phyloP scores from a whole-genome alignment of 2,888 invertebrate species.

The Liposcelis brunnea region DNA sequence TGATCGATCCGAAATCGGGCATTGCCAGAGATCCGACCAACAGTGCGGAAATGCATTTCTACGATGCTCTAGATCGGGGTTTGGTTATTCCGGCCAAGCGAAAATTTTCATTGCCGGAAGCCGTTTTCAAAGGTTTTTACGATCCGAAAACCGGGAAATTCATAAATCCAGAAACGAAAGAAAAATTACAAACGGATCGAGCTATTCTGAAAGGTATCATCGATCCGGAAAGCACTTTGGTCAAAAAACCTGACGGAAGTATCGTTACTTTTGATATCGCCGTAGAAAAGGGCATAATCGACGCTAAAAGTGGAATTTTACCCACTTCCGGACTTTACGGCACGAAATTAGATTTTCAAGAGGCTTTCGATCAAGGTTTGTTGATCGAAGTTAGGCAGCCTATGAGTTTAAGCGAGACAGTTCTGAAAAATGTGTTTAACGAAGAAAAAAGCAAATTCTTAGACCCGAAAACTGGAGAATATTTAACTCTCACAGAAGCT shows the following conservation, averaged over 20 bases:
- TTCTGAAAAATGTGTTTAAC: constrained; percentile 64
- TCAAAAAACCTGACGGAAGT: constrained; percentile 57
- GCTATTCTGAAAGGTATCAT: constrained; percentile 72
- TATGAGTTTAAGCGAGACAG: constrained; percentile 61
- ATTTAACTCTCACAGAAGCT: constrained; percentile 65
- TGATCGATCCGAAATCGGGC: constrained; percentile 66
- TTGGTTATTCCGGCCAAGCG: constrained; percentile 65
- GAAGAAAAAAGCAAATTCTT: constrained; percentile 63
- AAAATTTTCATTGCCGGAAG: constrained; percentile 70
- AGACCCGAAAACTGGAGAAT: constrained; percentile 61
- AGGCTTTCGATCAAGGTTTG: constrained; percentile 70
- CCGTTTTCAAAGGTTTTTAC: constrained; percentile 80
- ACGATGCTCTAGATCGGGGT: constrained; percentile 70
- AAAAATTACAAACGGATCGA: constrained; percentile 60
- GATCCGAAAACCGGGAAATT: constrained; percentile 71
- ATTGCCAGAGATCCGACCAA: constrained; percentile 56
- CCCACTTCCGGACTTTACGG: constrained; percentile 38
- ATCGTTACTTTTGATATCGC: constrained; percentile 70
- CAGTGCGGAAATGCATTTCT: constrained; percentile 55
- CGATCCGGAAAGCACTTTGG: constrained; percentile 71
- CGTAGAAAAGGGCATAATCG: constrained; percentile 56
- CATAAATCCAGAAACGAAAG: constrained; percentile 59
- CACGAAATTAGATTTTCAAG: constrained; percentile 51
- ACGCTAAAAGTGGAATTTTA: constrained; percentile 55
- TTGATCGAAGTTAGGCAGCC: constrained; percentile 68